These are phyloP conservation scores for Pachycephala philippinensis DNA, from an alignment of 2,113 vertebrate genomes.

Conservation along the genomic window DNA sequence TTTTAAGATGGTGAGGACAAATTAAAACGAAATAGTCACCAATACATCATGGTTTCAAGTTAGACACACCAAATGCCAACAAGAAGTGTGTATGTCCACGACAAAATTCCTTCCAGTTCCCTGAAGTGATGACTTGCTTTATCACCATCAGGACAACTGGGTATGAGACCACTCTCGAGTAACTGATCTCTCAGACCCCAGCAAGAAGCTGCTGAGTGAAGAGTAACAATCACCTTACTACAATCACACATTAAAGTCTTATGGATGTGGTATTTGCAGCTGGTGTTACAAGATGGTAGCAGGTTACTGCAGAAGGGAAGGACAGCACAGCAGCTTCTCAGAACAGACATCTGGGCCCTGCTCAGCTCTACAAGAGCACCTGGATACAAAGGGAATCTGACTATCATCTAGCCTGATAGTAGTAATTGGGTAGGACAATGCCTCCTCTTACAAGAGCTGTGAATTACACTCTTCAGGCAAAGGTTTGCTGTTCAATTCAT, in stretches of 20 bases:
- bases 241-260: neutral
- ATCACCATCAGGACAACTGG: neutral
- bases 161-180: neutral
- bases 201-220: neutral
- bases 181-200: neutral
- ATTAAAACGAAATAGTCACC: neutral
- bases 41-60: neutral
- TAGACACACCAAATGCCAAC: neutral
- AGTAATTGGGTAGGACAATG: neutral
- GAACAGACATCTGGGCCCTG: neutral
- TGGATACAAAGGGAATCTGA: neutral
- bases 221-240: neutral
- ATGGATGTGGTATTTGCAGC: neutral
- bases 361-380: neutral
- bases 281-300: neutral
- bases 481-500: neutral
- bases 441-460: neutral
- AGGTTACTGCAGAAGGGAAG: neutral
- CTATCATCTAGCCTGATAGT: neutral
- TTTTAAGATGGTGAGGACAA: neutral
- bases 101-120: neutral
- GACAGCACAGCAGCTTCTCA: neutral
- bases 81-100: neutral
- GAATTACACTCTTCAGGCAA: neutral
- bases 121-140: neutral